phyloP scores from a whole-genome alignment of 2,113 vertebrate genomes.

The Elephas maximus region DNA sequence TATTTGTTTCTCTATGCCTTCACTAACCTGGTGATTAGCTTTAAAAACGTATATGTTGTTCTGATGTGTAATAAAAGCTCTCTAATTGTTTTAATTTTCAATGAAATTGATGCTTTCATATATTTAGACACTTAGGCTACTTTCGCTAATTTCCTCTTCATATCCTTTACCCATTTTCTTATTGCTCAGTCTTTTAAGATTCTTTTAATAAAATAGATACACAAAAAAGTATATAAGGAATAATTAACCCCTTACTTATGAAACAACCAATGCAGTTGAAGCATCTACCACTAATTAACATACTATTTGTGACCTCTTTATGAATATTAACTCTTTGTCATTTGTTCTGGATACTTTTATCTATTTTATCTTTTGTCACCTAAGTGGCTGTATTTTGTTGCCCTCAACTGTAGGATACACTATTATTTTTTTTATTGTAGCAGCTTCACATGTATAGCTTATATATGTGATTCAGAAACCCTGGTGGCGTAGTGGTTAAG shows the following conservation, averaged over 20 bases:
- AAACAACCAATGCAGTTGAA: conserved; percentile 13
- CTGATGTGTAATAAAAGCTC: background rate
- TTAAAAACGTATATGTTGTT: background rate
- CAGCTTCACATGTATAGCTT: background rate
- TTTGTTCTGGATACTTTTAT: conserved; percentile 4
- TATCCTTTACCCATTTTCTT: background rate
- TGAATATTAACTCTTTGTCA: background rate
- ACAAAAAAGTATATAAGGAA: background rate
- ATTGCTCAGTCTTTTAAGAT: background rate
- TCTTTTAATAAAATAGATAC: background rate
- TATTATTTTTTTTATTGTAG: background rate
- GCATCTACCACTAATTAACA: background rate
- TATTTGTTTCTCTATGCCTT: background rate
- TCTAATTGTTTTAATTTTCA: conserved; percentile 36
- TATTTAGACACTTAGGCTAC: background rate
- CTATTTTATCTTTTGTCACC: conserved; percentile 36
- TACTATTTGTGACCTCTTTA: background rate
- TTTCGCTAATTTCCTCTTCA: background rate
- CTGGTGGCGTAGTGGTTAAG: too few species aligned
- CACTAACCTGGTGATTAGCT: background rate
- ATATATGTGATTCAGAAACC: too few species aligned
- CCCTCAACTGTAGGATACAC: background rate
- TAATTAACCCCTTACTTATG: background rate
- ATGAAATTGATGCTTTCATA: background rate
- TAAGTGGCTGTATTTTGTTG: conserved; percentile 43